Conservation (phyloP, 1,140 invertebrate genomes). For the Metaphire vulgaris region DNA sequence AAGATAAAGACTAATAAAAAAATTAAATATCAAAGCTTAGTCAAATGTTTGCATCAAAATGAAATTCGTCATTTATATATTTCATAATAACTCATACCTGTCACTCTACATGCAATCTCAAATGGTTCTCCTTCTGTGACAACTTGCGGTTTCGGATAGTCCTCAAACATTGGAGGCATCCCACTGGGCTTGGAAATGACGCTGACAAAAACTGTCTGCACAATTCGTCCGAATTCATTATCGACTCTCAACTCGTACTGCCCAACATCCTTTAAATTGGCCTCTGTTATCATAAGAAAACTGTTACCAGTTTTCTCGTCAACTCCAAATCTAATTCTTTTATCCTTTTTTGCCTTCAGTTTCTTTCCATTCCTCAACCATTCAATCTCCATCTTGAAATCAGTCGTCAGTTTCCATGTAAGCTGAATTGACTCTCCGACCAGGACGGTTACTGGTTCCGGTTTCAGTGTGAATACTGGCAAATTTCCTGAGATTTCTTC, state of each 20-base stretch:
- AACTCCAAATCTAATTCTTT: not conserved
- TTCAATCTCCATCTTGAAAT: not conserved
- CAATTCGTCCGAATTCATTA: not conserved
- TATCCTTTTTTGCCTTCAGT: not conserved
- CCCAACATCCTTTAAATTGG: not conserved
- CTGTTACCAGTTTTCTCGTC: not conserved
- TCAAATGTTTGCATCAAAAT: no score
- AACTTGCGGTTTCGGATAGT: not conserved
- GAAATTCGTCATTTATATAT: no score
- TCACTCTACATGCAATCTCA: not conserved
- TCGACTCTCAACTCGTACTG: not conserved
- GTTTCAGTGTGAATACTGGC: conserved; percentile 5
- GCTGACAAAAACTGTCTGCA: not conserved
- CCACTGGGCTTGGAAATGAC: not conserved
- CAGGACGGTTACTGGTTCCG: conserved; percentile 6
- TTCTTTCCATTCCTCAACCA: not conserved
- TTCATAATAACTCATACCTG: no score
- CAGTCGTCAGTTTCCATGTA: conserved; percentile 4
- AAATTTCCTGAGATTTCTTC: not conserved
- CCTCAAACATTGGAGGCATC: not conserved
- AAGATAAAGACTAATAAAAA: no score
- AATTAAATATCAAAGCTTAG: no score
- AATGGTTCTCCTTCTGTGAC: not conserved
- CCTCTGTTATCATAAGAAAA: not conserved
- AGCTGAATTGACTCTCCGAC: conserved; percentile 20